Percentiles rank a stretch among this genome's conserved stretches.
These are phyloP conservation scores for Matsumurasca onukii DNA, from an alignment of 1,140 invertebrate genomes.

Conservation along the genomic window DNA sequence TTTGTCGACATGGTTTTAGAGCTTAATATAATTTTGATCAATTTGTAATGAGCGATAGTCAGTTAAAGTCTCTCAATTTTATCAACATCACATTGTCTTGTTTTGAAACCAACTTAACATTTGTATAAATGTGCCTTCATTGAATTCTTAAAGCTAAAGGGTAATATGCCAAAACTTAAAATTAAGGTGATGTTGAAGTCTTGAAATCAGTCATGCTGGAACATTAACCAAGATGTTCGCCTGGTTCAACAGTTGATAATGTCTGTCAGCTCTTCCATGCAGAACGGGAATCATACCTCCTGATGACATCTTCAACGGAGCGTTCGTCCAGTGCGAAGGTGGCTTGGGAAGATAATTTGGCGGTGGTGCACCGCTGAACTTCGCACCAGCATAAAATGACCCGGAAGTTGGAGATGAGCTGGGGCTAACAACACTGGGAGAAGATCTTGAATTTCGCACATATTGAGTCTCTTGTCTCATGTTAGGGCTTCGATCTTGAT, in stretches of 20 bases:
- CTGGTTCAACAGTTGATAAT: conserved; percentile 51
- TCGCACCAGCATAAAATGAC: conserved; percentile 59
- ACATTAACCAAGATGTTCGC: conserved; percentile 59
- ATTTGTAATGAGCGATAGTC: too few relatives aligned
- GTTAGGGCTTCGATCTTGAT: background rate
- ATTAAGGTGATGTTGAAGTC: conserved; percentile 29
- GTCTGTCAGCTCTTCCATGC: conserved; percentile 39
- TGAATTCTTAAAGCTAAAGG: conserved; percentile 4
- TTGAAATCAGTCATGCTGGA: conserved; percentile 49
- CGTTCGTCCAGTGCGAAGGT: conserved; percentile 56
- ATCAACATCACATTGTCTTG: too few relatives aligned
- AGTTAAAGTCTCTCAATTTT: too few relatives aligned
- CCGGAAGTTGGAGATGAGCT: conserved; percentile 36
- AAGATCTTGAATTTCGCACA: background rate
- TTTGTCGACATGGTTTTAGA: too few relatives aligned
- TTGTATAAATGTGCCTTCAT: conserved; percentile 2
- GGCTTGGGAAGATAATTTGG: conserved; percentile 60
- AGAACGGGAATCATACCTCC: conserved; percentile 37
- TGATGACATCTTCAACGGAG: conserved; percentile 37
- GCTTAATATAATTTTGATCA: too few relatives aligned
- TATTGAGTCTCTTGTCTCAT: conserved; percentile 22
- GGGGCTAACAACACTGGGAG: conserved; percentile 33
- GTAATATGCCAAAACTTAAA: conserved; percentile 2
- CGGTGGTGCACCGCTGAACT: conserved; percentile 61
- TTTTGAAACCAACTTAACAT: background rate